Percentiles rank a stretch among this genome's conserved stretches.
Evolutionary conservation across 2,797 vertebrate genomes (phyloP).

Genomic region (Chiroxiphia lanceolata): DNA sequence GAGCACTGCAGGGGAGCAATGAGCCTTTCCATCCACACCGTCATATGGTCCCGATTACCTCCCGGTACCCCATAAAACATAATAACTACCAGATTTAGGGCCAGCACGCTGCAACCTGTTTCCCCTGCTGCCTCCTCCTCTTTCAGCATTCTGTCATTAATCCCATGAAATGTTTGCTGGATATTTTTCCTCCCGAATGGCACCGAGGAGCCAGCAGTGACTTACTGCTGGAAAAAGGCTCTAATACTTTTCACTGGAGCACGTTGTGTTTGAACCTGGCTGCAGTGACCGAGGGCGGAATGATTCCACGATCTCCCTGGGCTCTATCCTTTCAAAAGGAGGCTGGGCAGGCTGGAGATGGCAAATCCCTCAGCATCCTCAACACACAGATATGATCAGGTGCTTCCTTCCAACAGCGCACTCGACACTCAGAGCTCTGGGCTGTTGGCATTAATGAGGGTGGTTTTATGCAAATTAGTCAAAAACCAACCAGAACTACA

Average conservation of each 20-base stretch:
- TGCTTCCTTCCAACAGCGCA: background rate
- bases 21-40: constrained; percentile 59
- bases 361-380: background rate
- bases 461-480: background rate
- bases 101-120: constrained; percentile 54
- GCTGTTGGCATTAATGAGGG: background rate
- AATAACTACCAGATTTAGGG: constrained; percentile 57
- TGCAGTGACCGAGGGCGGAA: fast-evolving
- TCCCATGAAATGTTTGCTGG: background rate
- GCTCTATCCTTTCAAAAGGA: background rate
- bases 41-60: constrained; percentile 74
- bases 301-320: background rate
- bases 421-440: background rate
- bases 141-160: background rate
- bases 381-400: no score
- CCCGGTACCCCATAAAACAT: constrained; percentile 53
- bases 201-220: background rate
- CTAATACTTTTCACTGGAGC: fast-evolving
- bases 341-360: background rate
- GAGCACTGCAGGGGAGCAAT: constrained; percentile 68
- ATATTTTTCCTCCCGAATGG: background rate
- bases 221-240: background rate
- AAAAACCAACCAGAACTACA: background rate
- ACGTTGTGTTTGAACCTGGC: no score
- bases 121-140: background rate